Base-by-base conservation (phyloP, 2,888 invertebrate species). In the Xylota segnis region DNA sequence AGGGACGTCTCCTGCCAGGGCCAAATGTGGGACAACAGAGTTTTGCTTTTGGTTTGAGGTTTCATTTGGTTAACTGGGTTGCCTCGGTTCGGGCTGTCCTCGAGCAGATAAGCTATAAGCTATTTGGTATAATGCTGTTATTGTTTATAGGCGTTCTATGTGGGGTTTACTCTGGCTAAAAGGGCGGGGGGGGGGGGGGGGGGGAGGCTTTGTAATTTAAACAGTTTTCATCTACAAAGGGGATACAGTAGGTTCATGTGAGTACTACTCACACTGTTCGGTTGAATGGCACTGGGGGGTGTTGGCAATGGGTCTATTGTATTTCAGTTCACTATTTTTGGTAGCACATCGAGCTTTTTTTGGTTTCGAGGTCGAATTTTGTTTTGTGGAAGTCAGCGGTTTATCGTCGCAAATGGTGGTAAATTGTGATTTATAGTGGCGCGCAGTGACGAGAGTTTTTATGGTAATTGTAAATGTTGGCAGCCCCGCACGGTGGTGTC, bases 91-190 rank as follows among this genome's bases (percentile, higher is more conserved):
- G 72, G 72, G 72, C 83, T 84, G 83, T 79, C 84, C 84, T 79
- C 70, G 70, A 75, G 45, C 45, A 84, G 84, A 84, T 84, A 84
- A 84, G 75, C 83, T 72, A 66, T 78, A 63, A 54, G 75, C 63
- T 72, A 66, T 79, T 84, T 84, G 63, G 54, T 66, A 75, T 75
- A 61, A 79, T 84, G 45, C 79, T 79, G 74, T 84, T 75, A 84
- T 84, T 84, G 74, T 79, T 83, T 83, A 74, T 70, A 81, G 75
- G 75, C 81, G 45, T 66, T 75, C 43, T 70, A 16, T 81, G 59
- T 56, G 34, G 45, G 65, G 23, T 52, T 68, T 9, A 6, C 29
- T n/a, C 9, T 52, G 27, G n/a, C n/a, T n/a, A n/a, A n/a, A n/a
- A n/a, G 45, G 61, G 45, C 23, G 1, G 23, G 3, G 45, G 45